Base-by-base conservation (phyloP, 2,113 vertebrate genomes). In the Tragelaphus scriptus region DNA sequence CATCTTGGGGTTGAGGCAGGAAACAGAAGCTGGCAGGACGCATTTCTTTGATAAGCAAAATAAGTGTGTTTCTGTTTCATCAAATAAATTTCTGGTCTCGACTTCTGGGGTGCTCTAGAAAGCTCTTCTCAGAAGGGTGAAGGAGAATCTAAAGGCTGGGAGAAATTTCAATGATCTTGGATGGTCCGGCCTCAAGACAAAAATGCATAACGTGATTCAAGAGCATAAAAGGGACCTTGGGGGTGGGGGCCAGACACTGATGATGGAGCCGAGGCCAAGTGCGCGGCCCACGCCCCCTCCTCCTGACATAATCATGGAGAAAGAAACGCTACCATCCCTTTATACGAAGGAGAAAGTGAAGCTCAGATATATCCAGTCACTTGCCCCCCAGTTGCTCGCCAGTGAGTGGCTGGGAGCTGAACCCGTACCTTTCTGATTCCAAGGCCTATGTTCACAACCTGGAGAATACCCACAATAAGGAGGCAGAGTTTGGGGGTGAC, bases 231-330 rank as follows among this genome's bases (percentile, higher is more conserved):
- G 71, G 36, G 71, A 75, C 11, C 71, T 25, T 25, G 11, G 71
- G 36, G 36, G 36, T 14, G 71, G 71, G 36, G 7, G 71, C 68
- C 71, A 26, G 71, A 75, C 36, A 6, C 36, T 3, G 71, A 71
- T 0, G 32, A 40, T 0, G 5, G 71, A 44, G 6, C 71, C 7
- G 21, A 75, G 11, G 36, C 71, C 71, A 25, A 25, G 6, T 1
- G 36, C 2, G 0, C 5, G 0, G 13, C 21, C 71, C 36, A 25
- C 11, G 6, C 36, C 21, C 11, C 2, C 19, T 13, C 9, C 11
- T 40, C 36, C 36, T 40, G 36, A 75, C 36, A n/a, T 17, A 21
- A 1, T 21, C 5, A 68, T 19, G 32, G 8, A 36, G 65, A 36
- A 68, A 25, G 25, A 61, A 61, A 40, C 23, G 21, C 36, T 13